Conservation (phyloP, 2,113 vertebrate species). For the Trichechus manatus region DNA sequence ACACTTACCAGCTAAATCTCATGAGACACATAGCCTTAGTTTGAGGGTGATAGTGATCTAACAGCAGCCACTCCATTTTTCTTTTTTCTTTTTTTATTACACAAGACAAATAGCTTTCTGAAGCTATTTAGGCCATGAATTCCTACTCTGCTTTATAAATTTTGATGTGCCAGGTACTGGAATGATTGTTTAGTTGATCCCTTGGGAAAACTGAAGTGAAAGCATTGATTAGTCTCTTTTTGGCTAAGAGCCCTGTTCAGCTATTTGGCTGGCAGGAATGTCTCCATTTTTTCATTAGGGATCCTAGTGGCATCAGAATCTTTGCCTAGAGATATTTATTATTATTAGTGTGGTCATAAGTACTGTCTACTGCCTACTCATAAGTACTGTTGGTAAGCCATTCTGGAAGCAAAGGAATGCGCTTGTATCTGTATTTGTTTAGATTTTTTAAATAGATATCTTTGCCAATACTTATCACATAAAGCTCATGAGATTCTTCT, state of each 20-base stretch:
- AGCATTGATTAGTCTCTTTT: slow-evolving; percentile 70
- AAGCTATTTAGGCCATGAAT: slow-evolving; percentile 34
- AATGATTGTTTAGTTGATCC: slow-evolving; percentile 64
- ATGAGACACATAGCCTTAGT: neutral
- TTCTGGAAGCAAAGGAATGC: slow-evolving; percentile 29
- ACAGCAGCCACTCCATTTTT: neutral
- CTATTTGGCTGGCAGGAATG: slow-evolving; percentile 60
- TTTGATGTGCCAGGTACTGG: slow-evolving; percentile 69
- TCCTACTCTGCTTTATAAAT: slow-evolving; percentile 61
- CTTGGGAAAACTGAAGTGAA: slow-evolving; percentile 74
- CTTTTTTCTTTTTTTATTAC: neutral
- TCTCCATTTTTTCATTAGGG: slow-evolving; percentile 57
- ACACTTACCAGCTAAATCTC: slow-evolving; percentile 49
- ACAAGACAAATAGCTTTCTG: slow-evolving; percentile 66
- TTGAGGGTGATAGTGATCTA: neutral
- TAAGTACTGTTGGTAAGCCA: neutral
- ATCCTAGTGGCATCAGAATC: slow-evolving; percentile 21
- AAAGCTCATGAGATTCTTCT: slow-evolving; percentile 49
- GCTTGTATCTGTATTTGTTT: slow-evolving; percentile 15
- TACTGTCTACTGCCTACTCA: neutral
- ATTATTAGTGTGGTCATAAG: neutral
- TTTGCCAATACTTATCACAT: slow-evolving; percentile 57
- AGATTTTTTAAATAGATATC: neutral
- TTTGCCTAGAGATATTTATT: slow-evolving; percentile 48
- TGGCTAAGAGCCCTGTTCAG: slow-evolving; percentile 61